Base-by-base conservation (phyloP, 2,888 invertebrate genomes). In the Drosophila picticornis region DNA sequence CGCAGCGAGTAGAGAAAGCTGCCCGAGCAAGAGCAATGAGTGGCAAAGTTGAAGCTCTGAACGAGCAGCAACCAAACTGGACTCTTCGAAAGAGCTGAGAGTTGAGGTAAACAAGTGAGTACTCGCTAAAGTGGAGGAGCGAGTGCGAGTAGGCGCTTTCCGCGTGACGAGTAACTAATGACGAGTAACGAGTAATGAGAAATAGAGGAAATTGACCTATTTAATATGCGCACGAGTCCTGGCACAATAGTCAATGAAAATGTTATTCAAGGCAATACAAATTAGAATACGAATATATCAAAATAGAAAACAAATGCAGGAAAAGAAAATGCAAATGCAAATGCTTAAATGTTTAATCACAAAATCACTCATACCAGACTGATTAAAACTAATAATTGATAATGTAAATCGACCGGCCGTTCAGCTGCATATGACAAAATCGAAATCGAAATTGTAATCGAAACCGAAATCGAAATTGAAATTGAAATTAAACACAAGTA, bases 341-440 rank as follows among this genome's bases (percentile, higher is more conserved):
- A 57, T 40, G 57, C 29, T 38, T 40, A 29, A 36, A 48, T 48
- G 36, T 50, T 62, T 32, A 62, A 55, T 50, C 32, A 38, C 48
- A 68, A 67, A 63, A 62, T 59, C 61, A 65, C 31, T 64, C 63
- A 75, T 59, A 59, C 55, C 38, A 69, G 29, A 64, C 52, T 32
- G 51, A 65, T 51, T 51, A 19, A 51, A 77, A 77, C 38, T 22
- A 43, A 55, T 43, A 65, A 55, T 38, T 46, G 52, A 71, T 72
- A 71, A 64, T 72, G 36, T 27, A 27, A 55, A n/a, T 75, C 55
- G 66, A 71, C 63, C 61, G 70, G 81, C 73, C 70, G 52, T 70
- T 60, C 75, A 61, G 72, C 62, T 73, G 80, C 67, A 61, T 76
- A 75, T 77, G 77, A 48, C 31, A 51, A 76, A 58, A 77, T 59